Evolutionary conservation across 2,113 vertebrate genomes (phyloP), one percentile per base, ranked within the genome.

Genomic region (Hippoglossus stenolepis): DNA sequence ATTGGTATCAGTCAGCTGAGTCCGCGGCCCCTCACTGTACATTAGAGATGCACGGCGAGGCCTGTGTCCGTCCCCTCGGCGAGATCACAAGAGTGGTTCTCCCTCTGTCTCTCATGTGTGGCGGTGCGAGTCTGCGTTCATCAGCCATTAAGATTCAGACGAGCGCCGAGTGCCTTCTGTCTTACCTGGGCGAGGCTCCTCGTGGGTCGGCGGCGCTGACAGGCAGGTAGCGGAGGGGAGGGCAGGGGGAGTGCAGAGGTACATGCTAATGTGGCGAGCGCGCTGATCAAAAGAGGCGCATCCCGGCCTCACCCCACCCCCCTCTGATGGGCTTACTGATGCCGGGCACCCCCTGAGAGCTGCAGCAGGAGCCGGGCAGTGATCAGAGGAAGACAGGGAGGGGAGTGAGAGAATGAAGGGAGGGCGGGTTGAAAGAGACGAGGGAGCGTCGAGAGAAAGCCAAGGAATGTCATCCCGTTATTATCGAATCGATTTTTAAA

Each of bases 251-350:
- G 86, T 35, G 56, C 68, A 54, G 81, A 65, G 81, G 62, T 84
- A 82, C 82, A 90, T 91, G 89, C 76, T 90, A 90, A 93, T 89
- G 82, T 23, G 65, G 71, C 31, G 12, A 56, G 54, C 35, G 67
- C 0, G 9, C 78, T 89, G 89, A 92, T 92, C 89, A 91, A 94
- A 93, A 88, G 89, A 80, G 71, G 65, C 24, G 75, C 81, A 75
- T 65, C 71, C 18, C 47, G 1, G 84, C 65, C 76, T 70, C 23
- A 23, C 63, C 38, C 40, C 75, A 77, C 66, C 26, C 83, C 71
- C 84, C 38, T 86, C 73, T 80, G 85, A 87, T 85, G 85, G 82
- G 78, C 69, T 84, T 72, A 82, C 75, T 85, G 72, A 87, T 74
- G 77, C 43, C 0, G 3, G n/a, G 9, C 20, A 49, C 81, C 75